A percentile compares a stretch with the other conserved stretches of the same genome.
Conservation (phyloP, 2,113 vertebrate genomes). For the Probosciger aterrimus region DNA sequence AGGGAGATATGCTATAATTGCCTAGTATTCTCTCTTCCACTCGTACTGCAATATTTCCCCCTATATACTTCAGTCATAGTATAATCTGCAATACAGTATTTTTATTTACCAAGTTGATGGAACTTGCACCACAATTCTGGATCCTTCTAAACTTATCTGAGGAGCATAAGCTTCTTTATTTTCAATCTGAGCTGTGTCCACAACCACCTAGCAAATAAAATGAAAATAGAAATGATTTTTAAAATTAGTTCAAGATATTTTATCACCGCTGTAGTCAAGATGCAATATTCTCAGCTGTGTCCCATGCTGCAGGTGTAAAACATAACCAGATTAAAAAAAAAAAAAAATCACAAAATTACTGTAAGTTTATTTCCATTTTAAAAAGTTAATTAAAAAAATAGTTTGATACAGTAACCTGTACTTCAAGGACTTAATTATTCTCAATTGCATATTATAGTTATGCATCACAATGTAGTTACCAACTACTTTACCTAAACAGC, state of each 20-base stretch:
- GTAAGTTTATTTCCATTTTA: neutral
- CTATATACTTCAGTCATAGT: neutral
- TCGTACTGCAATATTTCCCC: neutral
- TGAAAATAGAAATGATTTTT: neutral
- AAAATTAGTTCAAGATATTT: neutral
- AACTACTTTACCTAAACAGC: neutral
- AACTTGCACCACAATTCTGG: constrained; percentile 94
- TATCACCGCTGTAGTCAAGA: neutral
- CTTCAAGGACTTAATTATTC: neutral
- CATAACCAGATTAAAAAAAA: neutral
- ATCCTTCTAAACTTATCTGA: constrained; percentile 94
- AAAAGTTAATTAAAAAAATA: neutral
- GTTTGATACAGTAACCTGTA: neutral
- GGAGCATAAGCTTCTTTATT: constrained; percentile 98
- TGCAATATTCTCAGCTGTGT: neutral
- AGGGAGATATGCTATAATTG: neutral
- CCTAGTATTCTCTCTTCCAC: neutral
- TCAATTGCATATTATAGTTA: neutral
- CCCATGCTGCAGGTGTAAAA: neutral
- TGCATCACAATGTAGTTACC: neutral
- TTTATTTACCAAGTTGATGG: constrained; percentile 93
- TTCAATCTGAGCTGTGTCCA: constrained; percentile 98
- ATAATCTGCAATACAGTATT: neutral
- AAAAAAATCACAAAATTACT: neutral
- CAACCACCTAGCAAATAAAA: constrained; percentile 85